Evolutionary conservation across 2,888 invertebrate species (phyloP).

Genomic region (Eurytoma californica): DNA sequence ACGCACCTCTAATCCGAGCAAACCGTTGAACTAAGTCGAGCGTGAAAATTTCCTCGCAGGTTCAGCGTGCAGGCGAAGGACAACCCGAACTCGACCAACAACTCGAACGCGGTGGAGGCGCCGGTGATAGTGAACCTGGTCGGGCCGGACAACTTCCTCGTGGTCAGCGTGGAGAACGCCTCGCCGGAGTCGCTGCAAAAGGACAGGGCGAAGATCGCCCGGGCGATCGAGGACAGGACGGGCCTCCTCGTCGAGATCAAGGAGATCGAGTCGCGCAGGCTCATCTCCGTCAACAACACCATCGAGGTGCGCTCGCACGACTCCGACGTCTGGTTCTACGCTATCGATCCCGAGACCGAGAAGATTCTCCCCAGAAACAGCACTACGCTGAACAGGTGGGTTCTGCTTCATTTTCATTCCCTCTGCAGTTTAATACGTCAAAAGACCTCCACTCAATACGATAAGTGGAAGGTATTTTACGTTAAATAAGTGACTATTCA

Average conservation of each 20-base stretch:
- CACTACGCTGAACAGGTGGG: slow-evolving; percentile 81
- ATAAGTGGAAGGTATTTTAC: no score
- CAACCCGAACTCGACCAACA: slow-evolving; percentile 81
- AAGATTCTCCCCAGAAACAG: slow-evolving; percentile 85
- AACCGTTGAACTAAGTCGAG: no score
- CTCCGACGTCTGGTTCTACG: slow-evolving; percentile 92
- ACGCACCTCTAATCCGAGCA: no score
- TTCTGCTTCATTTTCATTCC: neutral
- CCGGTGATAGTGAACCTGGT: slow-evolving; percentile 87
- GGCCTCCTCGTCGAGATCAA: slow-evolving; percentile 89
- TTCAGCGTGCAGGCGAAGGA: slow-evolving; percentile 79
- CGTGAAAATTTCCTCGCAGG: neutral
- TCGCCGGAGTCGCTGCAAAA: slow-evolving; percentile 83
- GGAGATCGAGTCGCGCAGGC: slow-evolving; percentile 87
- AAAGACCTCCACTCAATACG: no score
- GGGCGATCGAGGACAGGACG: slow-evolving; percentile 83
- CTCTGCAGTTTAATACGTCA: no score
- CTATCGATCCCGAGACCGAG: slow-evolving; percentile 87
- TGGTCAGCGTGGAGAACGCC: slow-evolving; percentile 85
- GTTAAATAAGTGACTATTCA: no score
- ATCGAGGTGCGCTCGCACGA: slow-evolving; percentile 82
- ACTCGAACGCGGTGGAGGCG: slow-evolving; percentile 80
- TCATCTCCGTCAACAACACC: slow-evolving; percentile 84
- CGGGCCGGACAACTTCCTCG: slow-evolving; percentile 84
- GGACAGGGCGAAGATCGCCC: slow-evolving; percentile 77